Evolutionary conservation across 2,888 invertebrate species (phyloP).

Genomic region (Troilus luridus): DNA sequence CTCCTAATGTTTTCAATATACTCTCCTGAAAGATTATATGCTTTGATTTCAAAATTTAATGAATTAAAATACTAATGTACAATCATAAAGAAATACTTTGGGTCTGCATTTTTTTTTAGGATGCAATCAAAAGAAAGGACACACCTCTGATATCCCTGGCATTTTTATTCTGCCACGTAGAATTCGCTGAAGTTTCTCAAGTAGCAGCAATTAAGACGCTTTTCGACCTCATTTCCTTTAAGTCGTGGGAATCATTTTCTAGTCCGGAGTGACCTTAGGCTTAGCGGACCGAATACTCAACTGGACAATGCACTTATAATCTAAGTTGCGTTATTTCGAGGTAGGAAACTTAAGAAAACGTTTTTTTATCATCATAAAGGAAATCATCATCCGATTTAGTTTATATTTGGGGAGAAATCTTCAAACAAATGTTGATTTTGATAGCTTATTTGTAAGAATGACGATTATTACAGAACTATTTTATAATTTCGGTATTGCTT

Average conservation of each 20-base stretch:
- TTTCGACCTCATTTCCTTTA: not conserved
- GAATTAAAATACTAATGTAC: not conserved
- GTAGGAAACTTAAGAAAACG: no score
- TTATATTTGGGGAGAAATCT: no score
- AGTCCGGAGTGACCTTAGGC: not conserved
- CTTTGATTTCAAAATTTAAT: no score
- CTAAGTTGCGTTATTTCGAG: not conserved
- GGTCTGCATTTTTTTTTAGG: not conserved
- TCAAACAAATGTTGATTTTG: no score
- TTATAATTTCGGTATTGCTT: no score
- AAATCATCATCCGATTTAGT: no score
- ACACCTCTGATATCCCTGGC: not conserved
- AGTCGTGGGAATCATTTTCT: not conserved
- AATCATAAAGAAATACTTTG: not conserved
- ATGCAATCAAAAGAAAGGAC: not conserved
- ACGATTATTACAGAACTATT: no score
- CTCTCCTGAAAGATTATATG: no score
- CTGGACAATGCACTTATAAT: not conserved
- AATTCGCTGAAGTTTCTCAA: slow-evolving; percentile 24
- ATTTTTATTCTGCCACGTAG: not conserved
- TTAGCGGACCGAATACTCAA: not conserved
- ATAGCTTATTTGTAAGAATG: not conserved
- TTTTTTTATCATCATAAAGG: no score
- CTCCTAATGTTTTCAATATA: no score
- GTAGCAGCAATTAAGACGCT: not conserved